Evolutionary conservation across 2,113 vertebrate genomes (phyloP).

Genomic region (Alligator mississippiensis): DNA sequence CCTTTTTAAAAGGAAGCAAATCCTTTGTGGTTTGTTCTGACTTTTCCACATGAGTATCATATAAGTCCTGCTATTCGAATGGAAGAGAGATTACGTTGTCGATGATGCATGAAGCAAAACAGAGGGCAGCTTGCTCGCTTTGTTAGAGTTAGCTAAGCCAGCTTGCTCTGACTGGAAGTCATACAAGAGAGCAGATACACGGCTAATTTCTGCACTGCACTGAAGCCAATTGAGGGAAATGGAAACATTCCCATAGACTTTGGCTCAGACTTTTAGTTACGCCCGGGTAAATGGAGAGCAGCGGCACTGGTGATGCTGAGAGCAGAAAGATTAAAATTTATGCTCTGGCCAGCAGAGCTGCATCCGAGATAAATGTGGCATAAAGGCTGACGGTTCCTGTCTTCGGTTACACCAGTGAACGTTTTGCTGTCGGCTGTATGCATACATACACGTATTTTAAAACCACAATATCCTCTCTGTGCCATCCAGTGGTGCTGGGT

Average conservation of each 20-base stretch:
- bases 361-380: rapidly evolving
- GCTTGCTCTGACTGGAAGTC: rapidly evolving
- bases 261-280: not conserved
- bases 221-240: rapidly evolving
- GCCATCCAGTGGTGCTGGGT: not conserved
- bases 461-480: not conserved
- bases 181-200: rapidly evolving
- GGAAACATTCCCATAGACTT: not conserved
- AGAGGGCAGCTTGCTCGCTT: not conserved
- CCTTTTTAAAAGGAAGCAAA: not conserved
- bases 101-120: not conserved
- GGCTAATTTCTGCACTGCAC: not conserved
- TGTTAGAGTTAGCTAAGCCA: not conserved
- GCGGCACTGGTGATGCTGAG: not conserved
- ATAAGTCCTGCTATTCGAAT: not conserved
- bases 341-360: not conserved
- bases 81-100: not conserved
- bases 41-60: not conserved
- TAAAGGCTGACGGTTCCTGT: not conserved
- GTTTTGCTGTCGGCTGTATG: not conserved
- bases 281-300: not conserved
- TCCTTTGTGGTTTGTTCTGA: not conserved
- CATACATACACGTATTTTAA: not conserved
- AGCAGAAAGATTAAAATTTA: not conserved
- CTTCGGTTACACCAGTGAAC: not conserved